Evolutionary conservation across 1,140 invertebrate species (phyloP).

Genomic region (Lepeophtheirus salmonis): DNA sequence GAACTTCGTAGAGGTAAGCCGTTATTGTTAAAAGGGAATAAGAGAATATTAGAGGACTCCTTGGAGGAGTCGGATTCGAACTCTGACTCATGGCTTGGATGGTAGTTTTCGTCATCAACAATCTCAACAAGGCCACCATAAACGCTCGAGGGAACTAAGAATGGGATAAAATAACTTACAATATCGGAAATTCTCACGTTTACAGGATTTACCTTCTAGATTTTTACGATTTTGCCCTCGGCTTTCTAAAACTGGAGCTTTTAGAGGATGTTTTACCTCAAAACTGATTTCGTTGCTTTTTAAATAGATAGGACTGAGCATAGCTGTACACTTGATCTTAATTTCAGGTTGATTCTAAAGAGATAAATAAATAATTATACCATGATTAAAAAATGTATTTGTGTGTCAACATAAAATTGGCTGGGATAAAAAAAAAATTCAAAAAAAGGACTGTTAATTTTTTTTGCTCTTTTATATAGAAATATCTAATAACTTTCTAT

Average conservation of each 20-base stretch:
- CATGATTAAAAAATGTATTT: too few relatives aligned
- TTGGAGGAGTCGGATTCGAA: not conserved
- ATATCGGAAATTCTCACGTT: not conserved
- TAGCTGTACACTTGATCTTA: conserved; percentile 13
- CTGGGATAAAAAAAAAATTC: too few relatives aligned
- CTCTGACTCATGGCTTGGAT: not conserved
- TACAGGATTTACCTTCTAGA: not conserved
- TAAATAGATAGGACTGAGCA: conserved; percentile 5
- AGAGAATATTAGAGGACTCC: not conserved
- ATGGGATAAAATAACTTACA: not conserved
- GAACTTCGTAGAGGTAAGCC: not conserved
- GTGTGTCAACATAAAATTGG: too few relatives aligned
- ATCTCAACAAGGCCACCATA: not conserved
- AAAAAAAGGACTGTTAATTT: too few relatives aligned
- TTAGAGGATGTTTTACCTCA: conserved; percentile 3
- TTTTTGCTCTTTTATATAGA: too few relatives aligned
- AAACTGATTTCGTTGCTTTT: conserved; percentile 17
- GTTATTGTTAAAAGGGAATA: not conserved
- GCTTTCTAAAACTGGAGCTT: conserved; percentile 10
- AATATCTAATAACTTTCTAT: too few relatives aligned
- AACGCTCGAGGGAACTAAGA: not conserved
- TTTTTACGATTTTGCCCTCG: conserved; percentile 1
- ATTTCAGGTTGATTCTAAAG: not conserved
- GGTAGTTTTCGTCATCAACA: not conserved
- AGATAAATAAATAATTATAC: too few relatives aligned